Evolutionary conservation across 2,113 vertebrate species (phyloP).

Genomic region (Microcebus lehilahytsara): DNA sequence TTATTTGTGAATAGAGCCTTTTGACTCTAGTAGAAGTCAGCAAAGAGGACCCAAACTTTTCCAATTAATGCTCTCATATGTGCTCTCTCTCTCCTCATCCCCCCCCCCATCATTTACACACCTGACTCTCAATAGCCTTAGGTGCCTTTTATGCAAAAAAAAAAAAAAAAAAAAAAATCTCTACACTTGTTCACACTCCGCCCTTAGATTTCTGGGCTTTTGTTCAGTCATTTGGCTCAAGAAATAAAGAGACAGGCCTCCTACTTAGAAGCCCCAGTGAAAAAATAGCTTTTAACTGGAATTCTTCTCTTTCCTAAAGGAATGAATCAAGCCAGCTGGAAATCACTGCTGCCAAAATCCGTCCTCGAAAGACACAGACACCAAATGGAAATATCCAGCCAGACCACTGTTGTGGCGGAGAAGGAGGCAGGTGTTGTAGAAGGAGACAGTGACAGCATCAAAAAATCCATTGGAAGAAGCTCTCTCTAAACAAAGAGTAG

Average conservation of each 20-base stretch:
- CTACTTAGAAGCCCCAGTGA: not conserved
- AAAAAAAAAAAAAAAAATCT: not conserved
- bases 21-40: not conserved
- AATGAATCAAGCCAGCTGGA: not conserved
- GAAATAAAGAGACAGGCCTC: slow-evolving; percentile 14
- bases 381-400: not conserved
- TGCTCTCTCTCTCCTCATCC: not conserved
- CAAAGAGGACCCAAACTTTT: not conserved
- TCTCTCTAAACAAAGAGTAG: not conserved
- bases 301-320: slow-evolving; percentile 33
- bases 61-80: not conserved
- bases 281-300: slow-evolving; percentile 46
- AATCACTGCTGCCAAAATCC: not conserved
- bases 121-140: not conserved
- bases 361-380: slow-evolving; percentile 22
- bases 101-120: not conserved
- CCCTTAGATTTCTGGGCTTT: not conserved
- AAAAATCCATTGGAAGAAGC: not conserved
- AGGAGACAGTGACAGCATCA: not conserved
- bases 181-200: not conserved
- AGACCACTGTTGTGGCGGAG: not conserved
- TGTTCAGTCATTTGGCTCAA: slow-evolving; percentile 2
- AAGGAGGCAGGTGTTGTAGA: not conserved
- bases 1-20: not conserved
- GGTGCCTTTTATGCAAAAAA: not conserved